Conservation (phyloP, 2,113 vertebrate genomes). For the Corythoichthys intestinalis region DNA sequence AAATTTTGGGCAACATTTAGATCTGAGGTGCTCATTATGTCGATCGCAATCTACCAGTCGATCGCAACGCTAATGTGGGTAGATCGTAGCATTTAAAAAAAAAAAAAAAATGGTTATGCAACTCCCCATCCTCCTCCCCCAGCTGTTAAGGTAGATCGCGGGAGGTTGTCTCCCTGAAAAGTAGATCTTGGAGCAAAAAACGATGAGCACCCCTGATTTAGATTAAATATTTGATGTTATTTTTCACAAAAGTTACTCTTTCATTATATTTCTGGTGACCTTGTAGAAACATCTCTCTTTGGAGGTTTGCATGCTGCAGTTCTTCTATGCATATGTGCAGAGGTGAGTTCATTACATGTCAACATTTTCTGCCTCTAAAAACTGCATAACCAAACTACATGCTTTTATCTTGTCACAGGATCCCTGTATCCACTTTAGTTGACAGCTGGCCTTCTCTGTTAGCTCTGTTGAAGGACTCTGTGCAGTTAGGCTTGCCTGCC, state of each 20-base stretch:
- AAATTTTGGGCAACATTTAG: background rate
- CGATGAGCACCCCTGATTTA: too few relatives aligned
- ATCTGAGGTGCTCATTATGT: too few relatives aligned
- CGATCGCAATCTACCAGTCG: too few relatives aligned
- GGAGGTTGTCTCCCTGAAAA: too few relatives aligned
- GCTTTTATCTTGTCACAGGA: slow-evolving; percentile 66
- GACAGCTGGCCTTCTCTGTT: slow-evolving; percentile 94
- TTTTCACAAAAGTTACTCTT: background rate
- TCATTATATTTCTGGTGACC: slow-evolving; percentile 4
- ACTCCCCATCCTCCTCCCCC: too few relatives aligned
- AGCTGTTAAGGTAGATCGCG: too few relatives aligned
- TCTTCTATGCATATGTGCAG: slow-evolving; percentile 98
- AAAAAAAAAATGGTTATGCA: too few relatives aligned
- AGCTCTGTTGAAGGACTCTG: slow-evolving; percentile 90
- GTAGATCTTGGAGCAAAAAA: too few relatives aligned
- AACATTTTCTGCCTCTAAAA: background rate
- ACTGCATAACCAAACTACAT: background rate
- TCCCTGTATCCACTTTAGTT: slow-evolving; percentile 90
- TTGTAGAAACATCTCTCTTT: slow-evolving; percentile 94
- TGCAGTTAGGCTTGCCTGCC: slow-evolving; percentile 89
- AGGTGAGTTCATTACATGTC: slow-evolving; percentile 76
- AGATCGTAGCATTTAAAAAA: too few relatives aligned
- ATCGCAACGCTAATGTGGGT: too few relatives aligned
- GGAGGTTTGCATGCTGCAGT: slow-evolving; percentile 99
- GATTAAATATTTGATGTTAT: background rate